Conservation (phyloP, 2,888 invertebrate species). For the Melanchra persicariae region DNA sequence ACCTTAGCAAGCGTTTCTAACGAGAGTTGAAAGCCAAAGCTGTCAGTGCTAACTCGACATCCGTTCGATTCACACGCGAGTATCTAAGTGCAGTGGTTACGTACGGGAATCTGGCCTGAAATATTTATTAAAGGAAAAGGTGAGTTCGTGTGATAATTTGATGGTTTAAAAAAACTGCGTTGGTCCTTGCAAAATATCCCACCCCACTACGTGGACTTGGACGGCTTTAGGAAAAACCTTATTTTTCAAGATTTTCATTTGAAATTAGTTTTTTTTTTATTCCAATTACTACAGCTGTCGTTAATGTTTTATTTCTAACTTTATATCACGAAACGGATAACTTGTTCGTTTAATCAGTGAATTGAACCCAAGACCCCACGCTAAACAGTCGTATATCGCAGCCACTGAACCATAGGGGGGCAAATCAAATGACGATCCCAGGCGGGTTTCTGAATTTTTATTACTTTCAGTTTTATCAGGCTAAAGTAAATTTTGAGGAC, state of each 20-base stretch:
- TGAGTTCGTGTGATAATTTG: constrained; percentile 1
- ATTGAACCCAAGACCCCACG: neutral
- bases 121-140: constrained; percentile 31
- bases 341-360: neutral
- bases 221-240: neutral
- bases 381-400: neutral
- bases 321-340: no score
- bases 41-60: constrained; percentile 35
- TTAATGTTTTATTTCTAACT: neutral
- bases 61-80: constrained; percentile 35
- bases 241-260: neutral
- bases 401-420: neutral
- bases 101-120: constrained; percentile 1
- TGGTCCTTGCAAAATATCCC: neutral
- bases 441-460: no score
- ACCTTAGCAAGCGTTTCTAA: constrained; percentile 3
- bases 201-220: no score
- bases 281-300: neutral
- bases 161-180: neutral
- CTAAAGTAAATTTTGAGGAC: no score
- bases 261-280: neutral
- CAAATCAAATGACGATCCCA: neutral
- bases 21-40: constrained; percentile 22
- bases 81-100: constrained; percentile 35
- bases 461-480: no score